Evolutionary conservation across 1,140 invertebrate genomes (phyloP), one percentile per base, ranked within the genome.

Genomic region (Amphibalanus amphitrite): DNA sequence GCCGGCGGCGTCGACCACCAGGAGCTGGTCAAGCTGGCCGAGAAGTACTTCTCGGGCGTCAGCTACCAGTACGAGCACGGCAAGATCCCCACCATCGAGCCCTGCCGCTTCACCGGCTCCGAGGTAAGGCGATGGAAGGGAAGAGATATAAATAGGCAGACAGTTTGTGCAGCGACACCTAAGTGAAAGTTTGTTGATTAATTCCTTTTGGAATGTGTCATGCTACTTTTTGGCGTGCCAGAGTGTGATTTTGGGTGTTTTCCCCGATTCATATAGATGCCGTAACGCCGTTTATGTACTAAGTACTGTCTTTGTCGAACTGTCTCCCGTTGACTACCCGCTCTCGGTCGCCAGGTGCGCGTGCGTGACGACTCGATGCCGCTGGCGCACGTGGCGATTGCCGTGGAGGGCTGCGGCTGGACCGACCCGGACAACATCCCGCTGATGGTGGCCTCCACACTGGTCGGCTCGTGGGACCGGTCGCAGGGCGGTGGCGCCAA

Each of bases 401-500:
- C 96, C 70, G 90, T 99, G 59, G 95, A 99, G 83, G 94, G 89
- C 75, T 89, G 89, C 75, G 95, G 95, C 10, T 99, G 97, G 97
- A 86, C 87, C 47, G 89, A 95, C 82, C 86, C 94, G 69, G 97
- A 99, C 80, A 99, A 97, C 79, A 92, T 99, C 78, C 93, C 96
- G 23, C 82, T 99, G 29, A 98, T 99, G 95, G 90, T 99, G 29
- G 96, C 95, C 10, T 98, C 96, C 78, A 98, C 95, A 1, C 82
- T 97, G 47, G 87, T 94, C 78, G 91, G 91, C 71, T 87, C 89
- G 13, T 93, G 90, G 90, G 90, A 92, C 78, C 84, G 86, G 47
- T 92, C 92, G 30, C 91, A 96, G 80, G 93, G 92, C 74, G 92
- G 91, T 77, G 95, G 94, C 38, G 85, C 85, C 69, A 92, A 93